Conservation (phyloP, 92 coral and sea anemone genomes). For the Actinostola sp. region DNA sequence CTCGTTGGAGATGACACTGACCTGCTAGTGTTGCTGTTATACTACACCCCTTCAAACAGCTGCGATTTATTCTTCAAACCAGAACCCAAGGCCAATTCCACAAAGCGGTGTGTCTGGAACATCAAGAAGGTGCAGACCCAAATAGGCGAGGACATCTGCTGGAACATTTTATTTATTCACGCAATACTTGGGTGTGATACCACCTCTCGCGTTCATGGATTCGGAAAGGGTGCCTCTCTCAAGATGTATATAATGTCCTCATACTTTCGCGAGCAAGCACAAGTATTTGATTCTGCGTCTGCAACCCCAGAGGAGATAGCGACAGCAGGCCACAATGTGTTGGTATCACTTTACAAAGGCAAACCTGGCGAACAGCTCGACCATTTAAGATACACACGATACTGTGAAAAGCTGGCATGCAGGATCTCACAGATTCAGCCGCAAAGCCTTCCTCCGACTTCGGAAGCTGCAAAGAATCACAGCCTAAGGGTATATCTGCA, state of each 20-base stretch:
- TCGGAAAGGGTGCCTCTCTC: conserved; percentile 45
- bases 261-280: conserved; percentile 58
- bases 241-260: conserved; percentile 19
- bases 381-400: conserved; percentile 37
- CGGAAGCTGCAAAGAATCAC: conserved; percentile 22
- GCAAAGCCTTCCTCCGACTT: conserved; percentile 44
- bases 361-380: conserved; percentile 49
- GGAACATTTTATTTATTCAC: conserved; percentile 42
- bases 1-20: conserved; percentile 49
- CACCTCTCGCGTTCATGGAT: conserved; percentile 38
- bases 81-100: conserved; percentile 25
- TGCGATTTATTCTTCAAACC: conserved; percentile 43
- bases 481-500: conserved; percentile 25
- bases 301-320: conserved; percentile 23
- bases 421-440: conserved; percentile 41
- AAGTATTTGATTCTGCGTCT: conserved; percentile 23
- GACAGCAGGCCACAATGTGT: conserved; percentile 57
- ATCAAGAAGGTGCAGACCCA: conserved; percentile 22
- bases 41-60: conserved; percentile 4
- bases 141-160: conserved; percentile 38
- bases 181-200: conserved; percentile 49
- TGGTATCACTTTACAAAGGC: conserved; percentile 39
- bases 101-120: conserved; percentile 17
- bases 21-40: conserved; percentile 30
- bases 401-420: conserved; percentile 47